A percentile compares a stretch with the other conserved stretches of the same genome.
phyloP scores from a whole-genome alignment of 2,113 vertebrate genomes.

The Callipepla californica region DNA sequence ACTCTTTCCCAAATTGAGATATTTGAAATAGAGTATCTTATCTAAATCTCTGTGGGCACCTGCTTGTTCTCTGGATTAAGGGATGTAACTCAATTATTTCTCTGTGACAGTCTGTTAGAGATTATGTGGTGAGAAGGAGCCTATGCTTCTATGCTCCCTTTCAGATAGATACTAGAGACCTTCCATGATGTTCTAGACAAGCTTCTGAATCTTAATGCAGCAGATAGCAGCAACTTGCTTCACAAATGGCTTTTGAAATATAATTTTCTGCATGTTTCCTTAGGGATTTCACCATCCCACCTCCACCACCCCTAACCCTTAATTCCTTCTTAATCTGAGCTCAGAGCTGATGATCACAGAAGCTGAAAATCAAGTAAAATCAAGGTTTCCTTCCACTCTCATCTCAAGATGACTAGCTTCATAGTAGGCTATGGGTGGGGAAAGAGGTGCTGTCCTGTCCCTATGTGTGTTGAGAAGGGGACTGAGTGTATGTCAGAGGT shows the following conservation, averaged over 20 bases:
- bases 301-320: fast-evolving
- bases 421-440: slow-evolving; percentile 10
- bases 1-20: slow-evolving; percentile 2
- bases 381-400: slow-evolving; percentile 1
- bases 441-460: not conserved
- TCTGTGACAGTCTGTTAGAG: slow-evolving; percentile 2
- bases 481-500: slow-evolving; percentile 18
- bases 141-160: not conserved
- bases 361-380: slow-evolving; percentile 40
- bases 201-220: not conserved
- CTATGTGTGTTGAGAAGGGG: slow-evolving; percentile 9
- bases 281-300: not conserved
- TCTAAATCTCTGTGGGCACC: not conserved
- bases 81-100: not conserved
- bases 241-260: not conserved
- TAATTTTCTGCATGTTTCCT: not conserved
- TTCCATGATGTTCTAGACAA: not conserved
- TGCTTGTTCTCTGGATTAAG: slow-evolving; percentile 52
- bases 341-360: not conserved
- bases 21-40: slow-evolving; percentile 47
- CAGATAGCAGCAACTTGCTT: not conserved
- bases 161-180: not conserved
- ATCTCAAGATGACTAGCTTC: slow-evolving; percentile 4
- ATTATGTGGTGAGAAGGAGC: not conserved
- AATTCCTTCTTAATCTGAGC: not conserved